Conservation (phyloP, 1,140 invertebrate genomes). For the Odontomachus brunneus region DNA sequence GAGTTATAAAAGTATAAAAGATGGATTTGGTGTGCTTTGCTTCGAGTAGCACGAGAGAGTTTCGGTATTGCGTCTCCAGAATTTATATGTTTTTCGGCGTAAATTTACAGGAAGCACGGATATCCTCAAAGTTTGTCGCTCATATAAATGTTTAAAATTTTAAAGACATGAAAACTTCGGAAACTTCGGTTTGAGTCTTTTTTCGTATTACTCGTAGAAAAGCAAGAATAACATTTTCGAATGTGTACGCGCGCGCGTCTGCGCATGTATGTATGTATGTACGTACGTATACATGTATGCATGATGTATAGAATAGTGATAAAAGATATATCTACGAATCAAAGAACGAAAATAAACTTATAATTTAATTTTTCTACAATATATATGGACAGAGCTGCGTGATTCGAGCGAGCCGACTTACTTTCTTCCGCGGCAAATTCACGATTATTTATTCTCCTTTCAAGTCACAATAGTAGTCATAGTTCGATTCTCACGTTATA, state of each 20-base stretch:
- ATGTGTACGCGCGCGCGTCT: background rate
- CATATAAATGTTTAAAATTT: too few relatives aligned
- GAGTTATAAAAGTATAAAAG: slow-evolving; percentile 19
- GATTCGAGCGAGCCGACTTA: slow-evolving; percentile 20
- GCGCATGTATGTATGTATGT: background rate
- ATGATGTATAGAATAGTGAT: background rate
- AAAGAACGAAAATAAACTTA: slow-evolving; percentile 61
- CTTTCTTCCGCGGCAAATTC: slow-evolving; percentile 53
- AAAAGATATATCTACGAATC: slow-evolving; percentile 40
- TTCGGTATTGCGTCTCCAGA: background rate
- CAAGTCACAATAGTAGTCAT: slow-evolving; percentile 51
- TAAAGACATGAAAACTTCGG: too few relatives aligned
- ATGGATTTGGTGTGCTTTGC: slow-evolving; percentile 9
- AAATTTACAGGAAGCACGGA: too few relatives aligned
- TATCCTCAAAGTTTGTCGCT: too few relatives aligned
- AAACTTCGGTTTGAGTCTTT: too few relatives aligned
- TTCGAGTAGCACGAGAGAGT: slow-evolving; percentile 3
- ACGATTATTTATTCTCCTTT: slow-evolving; percentile 68
- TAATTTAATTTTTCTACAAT: slow-evolving; percentile 70
- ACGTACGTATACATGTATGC: too few relatives aligned
- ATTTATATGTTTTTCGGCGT: background rate
- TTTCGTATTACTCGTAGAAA: too few relatives aligned
- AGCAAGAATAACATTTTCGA: too few relatives aligned
- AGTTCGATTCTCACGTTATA: slow-evolving; percentile 57
- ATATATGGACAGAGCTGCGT: slow-evolving; percentile 41